Evolutionary conservation across 2,888 invertebrate genomes (phyloP).

Genomic region (Cartodere bifasciata): DNA sequence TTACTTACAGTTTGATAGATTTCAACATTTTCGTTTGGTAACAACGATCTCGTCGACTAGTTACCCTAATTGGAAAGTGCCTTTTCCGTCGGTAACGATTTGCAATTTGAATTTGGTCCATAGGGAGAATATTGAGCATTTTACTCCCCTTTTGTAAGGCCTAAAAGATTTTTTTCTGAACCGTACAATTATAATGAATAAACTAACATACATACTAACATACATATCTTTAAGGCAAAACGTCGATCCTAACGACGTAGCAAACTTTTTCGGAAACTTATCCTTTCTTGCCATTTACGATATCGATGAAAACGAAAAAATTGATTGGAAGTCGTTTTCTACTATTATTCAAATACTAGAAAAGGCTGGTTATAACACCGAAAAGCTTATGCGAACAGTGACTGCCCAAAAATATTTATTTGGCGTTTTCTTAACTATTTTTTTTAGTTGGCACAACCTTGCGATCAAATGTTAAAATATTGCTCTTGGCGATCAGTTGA

Average conservation of each 20-base stretch:
- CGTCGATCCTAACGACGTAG: slow-evolving; percentile 5
- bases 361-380: slow-evolving; percentile 8
- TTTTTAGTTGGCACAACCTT: slow-evolving; percentile 38
- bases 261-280: slow-evolving; percentile 11
- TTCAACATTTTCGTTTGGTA: slow-evolving; percentile 7
- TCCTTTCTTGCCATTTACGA: slow-evolving; percentile 8
- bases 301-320: slow-evolving; percentile 3
- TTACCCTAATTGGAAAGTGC: slow-evolving; percentile 17
- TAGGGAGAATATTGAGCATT: slow-evolving; percentile 9
- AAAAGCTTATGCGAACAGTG: slow-evolving; percentile 9
- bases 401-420: not conserved
- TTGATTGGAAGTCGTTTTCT: slow-evolving; percentile 6
- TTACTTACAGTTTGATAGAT: slow-evolving; percentile 7
- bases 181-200: not conserved
- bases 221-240: slow-evolving; percentile 1
- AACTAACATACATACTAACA: too few relatives aligned
- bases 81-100: slow-evolving; percentile 18
- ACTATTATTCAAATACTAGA: slow-evolving; percentile 10
- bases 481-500: slow-evolving; percentile 36
- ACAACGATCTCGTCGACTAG: slow-evolving; percentile 12
- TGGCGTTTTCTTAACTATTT: not conserved
- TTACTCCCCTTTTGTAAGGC: slow-evolving; percentile 2
- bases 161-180: not conserved
- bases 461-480: slow-evolving; percentile 36
- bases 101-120: slow-evolving; percentile 18